These are phyloP conservation scores for Oncorhynchus nerka DNA, from an alignment of 2,113 vertebrate species.

Conservation along the genomic window DNA sequence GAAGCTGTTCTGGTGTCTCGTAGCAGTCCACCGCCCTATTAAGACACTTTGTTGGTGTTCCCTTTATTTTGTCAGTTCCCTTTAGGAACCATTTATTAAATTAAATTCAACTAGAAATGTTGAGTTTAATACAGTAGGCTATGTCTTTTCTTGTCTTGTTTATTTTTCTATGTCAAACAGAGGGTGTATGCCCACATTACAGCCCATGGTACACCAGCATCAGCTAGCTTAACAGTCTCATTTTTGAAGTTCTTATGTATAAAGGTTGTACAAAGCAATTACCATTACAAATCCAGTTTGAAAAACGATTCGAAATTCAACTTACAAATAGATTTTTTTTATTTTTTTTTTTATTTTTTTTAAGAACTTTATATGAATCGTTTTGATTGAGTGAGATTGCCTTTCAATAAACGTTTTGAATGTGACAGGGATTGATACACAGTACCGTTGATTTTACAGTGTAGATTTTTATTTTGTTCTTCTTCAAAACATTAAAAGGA, in stretches of 20 bases:
- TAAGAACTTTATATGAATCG: not conserved
- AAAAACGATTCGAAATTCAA: not conserved
- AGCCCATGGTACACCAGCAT: conserved; percentile 67
- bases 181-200: conserved; percentile 53
- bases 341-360: too few species aligned
- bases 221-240: conserved; percentile 71
- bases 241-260: conserved; percentile 40
- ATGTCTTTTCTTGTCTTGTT: conserved; percentile 25
- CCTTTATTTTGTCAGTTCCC: too few species aligned
- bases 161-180: conserved; percentile 19
- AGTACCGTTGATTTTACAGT: conserved; percentile 29
- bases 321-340: not conserved
- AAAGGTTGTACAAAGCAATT: conserved; percentile 33
- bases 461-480: conserved; percentile 41
- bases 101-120: conserved; percentile 23
- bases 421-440: conserved; percentile 69
- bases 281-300: conserved; percentile 58
- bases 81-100: not conserved
- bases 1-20: too few species aligned
- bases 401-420: conserved; percentile 40
- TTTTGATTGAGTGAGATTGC: conserved; percentile 17
- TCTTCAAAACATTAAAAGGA: conserved; percentile 51
- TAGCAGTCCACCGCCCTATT: too few species aligned
- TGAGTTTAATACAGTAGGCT: not conserved
- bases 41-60: too few species aligned